Evolutionary conservation across 2,113 vertebrate genomes (phyloP).

Genomic region (Fregetta grallaria): DNA sequence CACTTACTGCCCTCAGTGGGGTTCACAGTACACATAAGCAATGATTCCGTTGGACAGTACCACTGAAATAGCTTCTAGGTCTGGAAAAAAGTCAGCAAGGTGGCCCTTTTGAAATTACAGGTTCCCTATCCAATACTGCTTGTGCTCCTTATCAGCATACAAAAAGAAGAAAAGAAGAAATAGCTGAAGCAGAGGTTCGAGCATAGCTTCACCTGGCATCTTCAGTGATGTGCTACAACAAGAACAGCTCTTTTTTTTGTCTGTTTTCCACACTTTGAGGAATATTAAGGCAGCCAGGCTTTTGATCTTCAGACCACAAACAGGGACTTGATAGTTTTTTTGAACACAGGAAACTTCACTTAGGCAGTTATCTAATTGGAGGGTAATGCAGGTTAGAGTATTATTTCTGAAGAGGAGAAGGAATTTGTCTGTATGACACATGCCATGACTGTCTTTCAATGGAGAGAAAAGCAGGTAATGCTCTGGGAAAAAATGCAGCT

Average conservation of each 20-base stretch:
- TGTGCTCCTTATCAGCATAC: not conserved
- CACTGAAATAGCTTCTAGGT: not conserved
- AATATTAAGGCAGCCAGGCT: not conserved
- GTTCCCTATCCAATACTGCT: not conserved
- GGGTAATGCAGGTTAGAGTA: not conserved
- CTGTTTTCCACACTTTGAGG: not conserved
- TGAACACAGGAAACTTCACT: not conserved
- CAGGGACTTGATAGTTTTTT: not conserved
- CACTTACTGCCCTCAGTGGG: not conserved
- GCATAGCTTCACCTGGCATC: not conserved
- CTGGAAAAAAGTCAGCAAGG: not conserved
- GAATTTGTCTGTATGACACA: not conserved
- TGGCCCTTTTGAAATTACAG: not conserved
- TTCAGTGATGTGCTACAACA: not conserved
- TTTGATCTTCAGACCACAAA: not conserved
- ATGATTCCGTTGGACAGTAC: not conserved
- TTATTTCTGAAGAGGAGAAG: not conserved
- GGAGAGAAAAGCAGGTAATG: not conserved
- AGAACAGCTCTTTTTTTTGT: not conserved
- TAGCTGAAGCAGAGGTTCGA: not conserved
- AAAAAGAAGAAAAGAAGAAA: not conserved
- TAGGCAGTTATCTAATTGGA: not conserved
- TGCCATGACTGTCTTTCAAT: not conserved
- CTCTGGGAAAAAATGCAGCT: not conserved
- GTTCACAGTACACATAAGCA: not conserved